A percentile compares a stretch with the other conserved stretches of the same genome.
Evolutionary conservation across 2,113 vertebrate genomes (phyloP).

Genomic region (Myotis brandtii): DNA sequence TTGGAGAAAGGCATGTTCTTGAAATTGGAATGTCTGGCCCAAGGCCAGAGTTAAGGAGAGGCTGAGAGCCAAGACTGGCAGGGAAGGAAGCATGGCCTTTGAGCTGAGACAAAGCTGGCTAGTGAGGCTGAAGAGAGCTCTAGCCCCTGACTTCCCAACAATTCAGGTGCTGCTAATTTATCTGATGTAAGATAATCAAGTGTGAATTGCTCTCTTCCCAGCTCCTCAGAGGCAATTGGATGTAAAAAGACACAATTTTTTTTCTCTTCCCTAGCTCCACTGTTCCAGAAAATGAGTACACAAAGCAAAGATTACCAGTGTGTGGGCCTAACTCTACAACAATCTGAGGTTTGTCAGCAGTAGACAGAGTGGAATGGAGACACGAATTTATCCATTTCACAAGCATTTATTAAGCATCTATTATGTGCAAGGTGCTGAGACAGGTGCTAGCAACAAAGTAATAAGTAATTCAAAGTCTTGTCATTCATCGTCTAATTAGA

Average conservation of each 20-base stretch:
- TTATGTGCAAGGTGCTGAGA: background rate
- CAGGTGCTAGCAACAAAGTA: background rate
- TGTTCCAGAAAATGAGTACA: background rate
- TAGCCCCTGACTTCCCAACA: background rate
- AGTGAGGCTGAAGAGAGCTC: background rate
- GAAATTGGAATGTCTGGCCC: slow-evolving; percentile 2
- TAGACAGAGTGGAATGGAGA: background rate
- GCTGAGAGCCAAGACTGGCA: background rate
- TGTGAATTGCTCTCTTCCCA: slow-evolving; percentile 72
- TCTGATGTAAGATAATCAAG: slow-evolving; percentile 59
- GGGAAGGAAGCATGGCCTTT: slow-evolving; percentile 36
- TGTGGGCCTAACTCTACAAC: background rate
- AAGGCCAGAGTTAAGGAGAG: slow-evolving; percentile 27
- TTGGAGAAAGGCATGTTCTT: slow-evolving; percentile 40
- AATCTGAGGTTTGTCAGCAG: background rate
- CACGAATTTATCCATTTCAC: background rate
- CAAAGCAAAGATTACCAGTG: background rate
- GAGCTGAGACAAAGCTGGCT: fast-evolving
- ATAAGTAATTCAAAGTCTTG: background rate
- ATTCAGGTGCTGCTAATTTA: background rate
- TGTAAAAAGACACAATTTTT: background rate
- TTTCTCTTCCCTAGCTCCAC: background rate
- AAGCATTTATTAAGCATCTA: background rate
- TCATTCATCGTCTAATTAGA: background rate
- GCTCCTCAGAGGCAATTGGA: slow-evolving; percentile 54